phyloP scores from a whole-genome alignment of 2,888 invertebrate genomes.

The Podotricha telesiphe region DNA sequence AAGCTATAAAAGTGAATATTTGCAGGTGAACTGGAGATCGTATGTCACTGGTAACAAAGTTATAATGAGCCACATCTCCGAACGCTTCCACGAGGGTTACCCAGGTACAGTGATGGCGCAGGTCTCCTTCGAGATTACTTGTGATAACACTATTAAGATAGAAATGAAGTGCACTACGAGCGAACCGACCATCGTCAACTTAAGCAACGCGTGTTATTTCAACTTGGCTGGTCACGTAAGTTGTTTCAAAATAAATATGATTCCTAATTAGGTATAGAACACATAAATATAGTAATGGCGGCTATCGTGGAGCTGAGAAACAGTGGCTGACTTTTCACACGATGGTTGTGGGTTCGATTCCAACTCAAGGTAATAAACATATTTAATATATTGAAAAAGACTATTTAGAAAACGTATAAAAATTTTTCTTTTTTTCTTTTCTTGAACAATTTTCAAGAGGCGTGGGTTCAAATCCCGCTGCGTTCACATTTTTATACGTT shows the following conservation, averaged over 20 bases:
- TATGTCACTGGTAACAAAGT: conserved; percentile 85
- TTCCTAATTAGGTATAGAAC: too few species aligned
- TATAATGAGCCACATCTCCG: conserved; percentile 89
- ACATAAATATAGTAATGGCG: too few species aligned
- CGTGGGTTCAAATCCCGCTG: too few species aligned
- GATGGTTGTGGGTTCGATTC: too few species aligned
- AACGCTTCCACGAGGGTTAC: conserved; percentile 93
- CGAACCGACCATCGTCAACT: conserved; percentile 92
- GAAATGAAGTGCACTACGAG: conserved; percentile 89
- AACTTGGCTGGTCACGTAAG: conserved; percentile 95
- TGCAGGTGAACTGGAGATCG: conserved; percentile 87
- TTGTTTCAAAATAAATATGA: conserved; percentile 32
- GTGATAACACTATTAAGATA: conserved; percentile 89
- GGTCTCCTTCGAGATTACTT: conserved; percentile 87
- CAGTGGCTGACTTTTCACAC: too few species aligned
- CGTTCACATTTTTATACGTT: too few species aligned
- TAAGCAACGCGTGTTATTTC: conserved; percentile 95
- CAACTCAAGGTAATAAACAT: too few species aligned
- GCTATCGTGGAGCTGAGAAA: too few species aligned
- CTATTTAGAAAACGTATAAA: too few species aligned
- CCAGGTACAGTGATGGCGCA: conserved; percentile 91
- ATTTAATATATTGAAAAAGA: too few species aligned
- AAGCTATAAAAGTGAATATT: conserved; percentile 16
- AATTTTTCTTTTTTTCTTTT: too few species aligned
- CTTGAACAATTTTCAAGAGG: too few species aligned